Evolutionary conservation across 92 coral and sea anemone species (phyloP), one percentile per base, ranked within the genome.

Genomic region (Parazoanthus atlanticus): DNA sequence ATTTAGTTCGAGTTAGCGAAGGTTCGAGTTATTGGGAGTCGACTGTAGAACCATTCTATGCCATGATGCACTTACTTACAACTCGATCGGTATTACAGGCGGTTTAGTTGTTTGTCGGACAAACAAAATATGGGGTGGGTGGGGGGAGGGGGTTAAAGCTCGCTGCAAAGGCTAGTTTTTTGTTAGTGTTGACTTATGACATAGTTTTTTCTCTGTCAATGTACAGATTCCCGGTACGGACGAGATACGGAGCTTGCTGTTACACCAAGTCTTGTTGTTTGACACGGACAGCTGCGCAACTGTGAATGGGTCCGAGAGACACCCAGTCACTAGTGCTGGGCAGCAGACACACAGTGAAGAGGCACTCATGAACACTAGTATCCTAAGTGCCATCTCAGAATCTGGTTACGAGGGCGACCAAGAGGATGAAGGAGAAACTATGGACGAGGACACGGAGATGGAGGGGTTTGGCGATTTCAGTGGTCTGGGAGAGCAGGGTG

Each of bases 351-450:
- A 79, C 23, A 80, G 67, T 75, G 81, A 58, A 28, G 92, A 40
- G 25, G 89, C 86, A 56, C 90, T 90, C 29, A 79, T 86, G 82
- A 90, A 93, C 75, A 90, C 93, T 77, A 85, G 88, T 65, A 81
- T 94, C 54, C 82, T 92, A 16, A 75, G 98, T 64, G 88, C 95
- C 56, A 76, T 94, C 65, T 93, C 98, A 2, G 98, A 96, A 79
- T 94, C 98, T 49, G 99, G 98, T 79, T 97, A 97, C 76, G 99
- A 97, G 4, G 99, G 99, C 34, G 99, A 97, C 54, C 92, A 92
- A 88, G 99, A 97, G 67, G 99, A 97, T 77, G 94, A 95, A 65
- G 99, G 95, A 1, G 99, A 97, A 25, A 84, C 86, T 66, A 74
- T 88, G 73, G 91, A 74, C 43, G 92, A 91, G 26, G 96, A 95